Evolutionary conservation across 2,888 invertebrate species (phyloP), one percentile per base, ranked within the genome.

Genomic region (Philaethria dido): DNA sequence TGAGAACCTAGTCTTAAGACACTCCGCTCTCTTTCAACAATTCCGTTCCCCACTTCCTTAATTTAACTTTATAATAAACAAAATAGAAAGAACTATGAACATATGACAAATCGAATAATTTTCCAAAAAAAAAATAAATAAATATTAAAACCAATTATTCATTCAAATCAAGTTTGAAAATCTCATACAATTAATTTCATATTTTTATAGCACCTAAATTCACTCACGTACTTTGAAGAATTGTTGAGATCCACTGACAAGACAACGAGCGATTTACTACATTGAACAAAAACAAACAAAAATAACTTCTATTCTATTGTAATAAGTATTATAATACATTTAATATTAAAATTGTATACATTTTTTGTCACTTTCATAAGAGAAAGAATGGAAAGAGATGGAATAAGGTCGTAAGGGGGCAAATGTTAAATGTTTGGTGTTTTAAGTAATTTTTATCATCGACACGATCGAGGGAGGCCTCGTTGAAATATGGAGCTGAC

Each of bases 381-480:
- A 59, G 57, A 62, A 59, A 52, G 86, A 66, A 78, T 44, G n/a
- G 81, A 88, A 69, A 76, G 80, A 75, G 87, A 89, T 62, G 73
- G 78, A 45, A 62, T 69, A 77, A 75, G 80, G 82, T 80, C 82
- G 75, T 72, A 72, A 81, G 78, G 84, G 85, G 85, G 83, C 87
- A 82, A 74, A 85, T 84, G 89, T 88, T 89, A 89, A 90, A 91
- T 89, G 89, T 85, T 87, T 88, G 88, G 89, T 89, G 90, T 89
- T 91, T 89, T 92, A 91, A 92, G 91, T 92, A 91, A 90, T 91
- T 90, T 90, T 91, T 92, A 92, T 92, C 92, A 82, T 86, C 83
- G 87, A 89, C 92, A 92, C 92, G 85, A 92, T 92, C 92, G 74
- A 83, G 87, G 89, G 87, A 85, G 88, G 82, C 81, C 86, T 78